These are phyloP conservation scores for Cactoblastis cactorum DNA, from an alignment of 2,888 invertebrate species.

Conservation along the genomic window DNA sequence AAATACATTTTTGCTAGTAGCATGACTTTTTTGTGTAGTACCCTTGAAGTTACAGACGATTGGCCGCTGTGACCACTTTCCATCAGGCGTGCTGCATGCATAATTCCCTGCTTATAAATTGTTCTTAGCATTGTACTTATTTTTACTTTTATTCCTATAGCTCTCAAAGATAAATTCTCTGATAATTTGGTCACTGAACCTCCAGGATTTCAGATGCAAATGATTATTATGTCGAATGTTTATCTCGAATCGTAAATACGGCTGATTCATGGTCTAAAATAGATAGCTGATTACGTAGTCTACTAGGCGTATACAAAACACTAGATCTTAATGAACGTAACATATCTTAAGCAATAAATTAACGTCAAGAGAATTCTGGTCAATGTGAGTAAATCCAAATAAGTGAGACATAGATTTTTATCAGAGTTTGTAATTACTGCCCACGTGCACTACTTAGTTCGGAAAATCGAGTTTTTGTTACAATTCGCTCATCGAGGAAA, in stretches of 20 bases:
- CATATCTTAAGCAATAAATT: conserved; percentile 5
- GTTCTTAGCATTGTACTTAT: too few species aligned
- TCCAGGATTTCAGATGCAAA: conserved; percentile 28
- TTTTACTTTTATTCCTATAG: too few species aligned
- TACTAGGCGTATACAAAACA: conserved; percentile 13
- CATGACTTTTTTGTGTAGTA: too few species aligned
- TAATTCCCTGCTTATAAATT: too few species aligned
- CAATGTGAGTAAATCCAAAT: conserved; percentile 20
- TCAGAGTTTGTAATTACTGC: conserved; percentile 41
- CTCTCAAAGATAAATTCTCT: background rate
- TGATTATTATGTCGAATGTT: conserved; percentile 32
- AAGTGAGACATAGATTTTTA: conserved; percentile 22
- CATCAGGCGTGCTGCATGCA: too few species aligned
- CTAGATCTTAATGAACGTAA: conserved; percentile 5
- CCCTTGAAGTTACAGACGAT: too few species aligned
- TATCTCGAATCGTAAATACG: conserved; percentile 35
- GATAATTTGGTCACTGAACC: conserved; percentile 50
- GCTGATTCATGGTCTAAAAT: conserved; percentile 43
- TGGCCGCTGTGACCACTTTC: too few species aligned
- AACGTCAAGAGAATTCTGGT: conserved; percentile 12
- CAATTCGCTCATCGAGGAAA: conserved; percentile 20
- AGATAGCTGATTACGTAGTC: conserved; percentile 22
- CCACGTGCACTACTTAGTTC: conserved; percentile 29
- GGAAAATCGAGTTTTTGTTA: conserved; percentile 21
- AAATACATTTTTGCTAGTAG: too few species aligned